Base-by-base conservation (phyloP, 2,888 invertebrate species). In the Microplitis manilae region DNA sequence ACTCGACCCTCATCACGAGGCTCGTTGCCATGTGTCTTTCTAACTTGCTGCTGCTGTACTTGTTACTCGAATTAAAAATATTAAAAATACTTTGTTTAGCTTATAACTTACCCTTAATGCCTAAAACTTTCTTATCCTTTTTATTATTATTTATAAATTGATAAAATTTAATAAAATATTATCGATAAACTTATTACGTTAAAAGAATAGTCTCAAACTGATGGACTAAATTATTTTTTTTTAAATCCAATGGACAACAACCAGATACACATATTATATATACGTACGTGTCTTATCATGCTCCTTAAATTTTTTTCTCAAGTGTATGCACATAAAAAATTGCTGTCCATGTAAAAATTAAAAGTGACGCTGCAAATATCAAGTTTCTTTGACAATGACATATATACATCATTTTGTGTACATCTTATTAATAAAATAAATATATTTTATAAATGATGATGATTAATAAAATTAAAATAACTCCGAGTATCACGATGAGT, bases 231-330 rank as follows among this genome's bases (percentile, higher is more conserved):
- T 20, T 20, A 20, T 20, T 20, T 20, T 20, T 20, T 20, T 20
- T 20, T 20, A 20, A 20, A 20, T 20, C 30, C 30, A 30, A 30
- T 30, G 30, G 30, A 30, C 30, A 30, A 4, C 30, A 30, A 30
- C 30, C 30, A 30, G 30, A 30, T 30, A 30, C 30, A 30, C 4
- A 2, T 30, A 20, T 20, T 20, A 20, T 20, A 20, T 20, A 95
- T 86, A 96, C 96, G 5, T 93, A 94, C 85, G 94, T 96, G 65
- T 93, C 94, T 15, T 95, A 95, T 82, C 80, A 75, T 2, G 30
- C 30, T 30, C 30, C 30, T 30, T 30, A 30, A 30, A 30, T 20
- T 59, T 20, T 60, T 17, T 13, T 9, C 17, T n/a, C 20, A 30
- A 38, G n/a, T 38, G 13, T 6, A n/a, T 30, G 13, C 30, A n/a